phyloP scores from a whole-genome alignment of 2,888 invertebrate genomes.

The Pterostichus madidus region DNA sequence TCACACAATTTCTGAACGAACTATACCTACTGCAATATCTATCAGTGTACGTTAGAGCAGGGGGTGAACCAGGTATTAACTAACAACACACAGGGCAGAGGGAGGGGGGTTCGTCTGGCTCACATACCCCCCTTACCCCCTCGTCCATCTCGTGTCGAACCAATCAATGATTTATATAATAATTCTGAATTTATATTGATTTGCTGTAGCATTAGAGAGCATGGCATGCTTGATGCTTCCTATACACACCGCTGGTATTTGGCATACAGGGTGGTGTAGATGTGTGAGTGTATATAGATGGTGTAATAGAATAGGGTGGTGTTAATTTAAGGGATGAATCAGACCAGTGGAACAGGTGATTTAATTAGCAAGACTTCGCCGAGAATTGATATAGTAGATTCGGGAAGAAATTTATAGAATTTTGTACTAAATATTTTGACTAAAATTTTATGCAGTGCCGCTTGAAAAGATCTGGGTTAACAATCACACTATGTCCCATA shows the following conservation, averaged over 20 bases:
- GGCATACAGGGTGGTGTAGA: background rate
- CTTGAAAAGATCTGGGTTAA: no score
- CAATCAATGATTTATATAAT: constrained; percentile 64
- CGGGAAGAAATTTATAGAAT: no score
- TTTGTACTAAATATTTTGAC: no score
- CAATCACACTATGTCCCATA: no score
- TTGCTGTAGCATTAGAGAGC: constrained; percentile 13
- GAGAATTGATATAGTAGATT: no score
- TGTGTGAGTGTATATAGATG: background rate
- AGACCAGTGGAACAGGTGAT: constrained; percentile 4
- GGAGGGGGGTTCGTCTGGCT: background rate
- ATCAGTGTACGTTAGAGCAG: background rate
- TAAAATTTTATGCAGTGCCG: no score
- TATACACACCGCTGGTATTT: constrained; percentile 4
- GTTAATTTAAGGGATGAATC: background rate
- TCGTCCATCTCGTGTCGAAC: background rate
- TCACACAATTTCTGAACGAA: no score
- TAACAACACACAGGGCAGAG: background rate
- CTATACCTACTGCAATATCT: background rate
- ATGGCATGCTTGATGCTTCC: constrained; percentile 3
- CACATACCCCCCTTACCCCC: background rate
- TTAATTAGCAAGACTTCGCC: background rate
- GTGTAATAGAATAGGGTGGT: background rate
- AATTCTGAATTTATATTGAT: constrained; percentile 63
- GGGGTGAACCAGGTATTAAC: constrained; percentile 18